Percentiles rank a stretch among this genome's conserved stretches.
Conservation (phyloP, 2,797 vertebrate species). For the Enteromius thamalakanensis region DNA sequence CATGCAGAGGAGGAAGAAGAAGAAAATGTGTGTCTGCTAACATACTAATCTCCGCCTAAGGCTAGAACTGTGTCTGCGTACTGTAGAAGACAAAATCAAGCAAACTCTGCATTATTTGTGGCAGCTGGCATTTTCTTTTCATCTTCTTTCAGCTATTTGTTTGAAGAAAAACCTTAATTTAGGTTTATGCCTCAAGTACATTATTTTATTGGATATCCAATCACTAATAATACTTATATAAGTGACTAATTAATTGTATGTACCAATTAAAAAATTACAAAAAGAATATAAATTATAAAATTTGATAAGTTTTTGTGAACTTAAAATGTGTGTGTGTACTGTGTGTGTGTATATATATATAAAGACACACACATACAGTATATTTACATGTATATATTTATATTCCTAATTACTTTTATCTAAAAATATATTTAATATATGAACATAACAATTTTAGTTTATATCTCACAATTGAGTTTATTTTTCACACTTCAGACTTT, state of each 20-base stretch:
- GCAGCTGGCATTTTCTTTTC: not conserved
- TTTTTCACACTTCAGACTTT: no score
- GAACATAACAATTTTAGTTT: no score
- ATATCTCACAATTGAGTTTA: no score
- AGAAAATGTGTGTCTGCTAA: slow-evolving; percentile 42
- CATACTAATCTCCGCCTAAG: slow-evolving; percentile 46
- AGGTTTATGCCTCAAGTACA: not conserved
- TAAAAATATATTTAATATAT: no score
- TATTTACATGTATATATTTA: no score
- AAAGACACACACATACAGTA: no score
- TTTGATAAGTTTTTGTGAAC: no score
- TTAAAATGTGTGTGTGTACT: no score
- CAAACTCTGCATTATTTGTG: not conserved
- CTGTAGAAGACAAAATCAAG: not conserved
- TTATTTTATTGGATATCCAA: not conserved
- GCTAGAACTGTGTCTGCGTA: not conserved
- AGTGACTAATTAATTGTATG: not conserved
- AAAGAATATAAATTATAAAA: no score
- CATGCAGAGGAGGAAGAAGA: slow-evolving; percentile 52
- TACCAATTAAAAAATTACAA: no score
- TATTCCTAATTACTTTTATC: no score
- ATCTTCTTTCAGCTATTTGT: not conserved
- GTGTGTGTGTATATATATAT: no score
- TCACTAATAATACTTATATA: not conserved
- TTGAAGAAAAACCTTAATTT: not conserved